Conservation (phyloP, 1,140 invertebrate species). For the Temnothorax nylanderi region DNA sequence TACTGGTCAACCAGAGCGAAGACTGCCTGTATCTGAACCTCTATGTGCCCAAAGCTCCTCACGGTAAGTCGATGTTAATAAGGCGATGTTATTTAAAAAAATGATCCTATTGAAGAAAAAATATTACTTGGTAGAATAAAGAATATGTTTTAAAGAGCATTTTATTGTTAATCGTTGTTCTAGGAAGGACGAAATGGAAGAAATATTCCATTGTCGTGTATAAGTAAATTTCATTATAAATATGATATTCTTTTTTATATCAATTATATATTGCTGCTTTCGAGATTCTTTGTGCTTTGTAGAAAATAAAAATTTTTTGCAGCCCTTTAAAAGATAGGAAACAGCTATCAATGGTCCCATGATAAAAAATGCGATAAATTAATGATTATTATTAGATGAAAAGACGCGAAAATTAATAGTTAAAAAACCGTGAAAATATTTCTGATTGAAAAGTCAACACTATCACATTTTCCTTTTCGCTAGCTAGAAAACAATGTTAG, state of each 20-base stretch:
- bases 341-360: not conserved
- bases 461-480: not conserved
- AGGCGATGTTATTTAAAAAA: not conserved
- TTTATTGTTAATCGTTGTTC: not conserved
- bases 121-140: not conserved
- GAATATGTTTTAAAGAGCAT: not conserved
- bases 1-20: conserved; percentile 96
- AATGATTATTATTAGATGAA: not conserved
- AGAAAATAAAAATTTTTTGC: not conserved
- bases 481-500: not conserved
- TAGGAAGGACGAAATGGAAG: not conserved
- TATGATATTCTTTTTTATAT: not conserved
- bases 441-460: not conserved
- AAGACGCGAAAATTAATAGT: not conserved
- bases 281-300: not conserved
- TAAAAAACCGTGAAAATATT: not conserved
- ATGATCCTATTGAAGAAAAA: not conserved
- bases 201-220: not conserved
- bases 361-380: not conserved
- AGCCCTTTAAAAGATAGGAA: not conserved
- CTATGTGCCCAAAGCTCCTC: conserved; percentile 92
- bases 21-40: conserved; percentile 99
- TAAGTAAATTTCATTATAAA: not conserved
- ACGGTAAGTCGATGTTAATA: conserved; percentile 87
- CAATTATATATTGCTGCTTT: not conserved